These are phyloP conservation scores for Diplolepis rosae DNA, from an alignment of 2,888 invertebrate genomes.

Conservation along the genomic window DNA sequence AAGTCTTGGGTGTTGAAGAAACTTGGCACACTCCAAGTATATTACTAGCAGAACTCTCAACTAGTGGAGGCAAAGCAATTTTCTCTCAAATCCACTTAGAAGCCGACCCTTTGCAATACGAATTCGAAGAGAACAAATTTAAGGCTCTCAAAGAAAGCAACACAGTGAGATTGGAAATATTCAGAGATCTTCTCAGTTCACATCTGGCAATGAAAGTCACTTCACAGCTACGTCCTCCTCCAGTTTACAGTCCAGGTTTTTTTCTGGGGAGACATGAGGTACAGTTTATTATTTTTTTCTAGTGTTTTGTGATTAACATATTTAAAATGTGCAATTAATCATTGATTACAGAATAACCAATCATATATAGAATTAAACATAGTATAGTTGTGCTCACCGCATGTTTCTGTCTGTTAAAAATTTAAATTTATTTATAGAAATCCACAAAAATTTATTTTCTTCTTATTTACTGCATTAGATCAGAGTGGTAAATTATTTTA, in stretches of 20 bases:
- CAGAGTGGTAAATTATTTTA: not conserved
- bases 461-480: not conserved
- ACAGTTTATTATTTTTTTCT: conserved; percentile 40
- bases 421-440: not conserved
- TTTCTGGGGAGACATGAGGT: conserved; percentile 90
- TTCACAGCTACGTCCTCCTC: conserved; percentile 55
- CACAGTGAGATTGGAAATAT: conserved; percentile 84
- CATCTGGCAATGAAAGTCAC: conserved; percentile 81
- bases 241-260: conserved; percentile 79
- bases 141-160: conserved; percentile 79
- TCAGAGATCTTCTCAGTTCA: conserved; percentile 83
- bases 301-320: not conserved
- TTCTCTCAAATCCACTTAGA: conserved; percentile 91
- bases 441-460: not conserved
- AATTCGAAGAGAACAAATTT: conserved; percentile 78
- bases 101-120: conserved; percentile 82
- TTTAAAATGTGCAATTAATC: not conserved
- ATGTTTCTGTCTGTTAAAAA: not conserved
- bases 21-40: conserved; percentile 92
- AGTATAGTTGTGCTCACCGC: not conserved
- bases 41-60: conserved; percentile 80
- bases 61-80: conserved; percentile 83
- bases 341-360: not conserved
- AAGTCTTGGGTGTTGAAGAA: conserved; percentile 87
- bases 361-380: too few relatives aligned